Conservation (phyloP, 2,113 vertebrate species). For the Hypomesus transpacificus region DNA sequence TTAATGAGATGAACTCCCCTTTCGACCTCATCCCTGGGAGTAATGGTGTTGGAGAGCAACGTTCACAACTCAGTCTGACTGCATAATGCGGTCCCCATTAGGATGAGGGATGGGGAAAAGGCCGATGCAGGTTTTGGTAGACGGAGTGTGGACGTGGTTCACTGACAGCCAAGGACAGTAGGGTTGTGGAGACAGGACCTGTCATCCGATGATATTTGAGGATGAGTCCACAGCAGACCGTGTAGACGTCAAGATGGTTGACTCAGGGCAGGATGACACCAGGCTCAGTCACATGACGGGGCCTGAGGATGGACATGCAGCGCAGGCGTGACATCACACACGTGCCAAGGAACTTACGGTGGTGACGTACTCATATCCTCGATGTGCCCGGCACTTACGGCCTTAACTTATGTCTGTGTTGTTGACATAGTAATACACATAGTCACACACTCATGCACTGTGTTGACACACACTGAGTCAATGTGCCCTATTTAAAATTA, state of each 20-base stretch:
- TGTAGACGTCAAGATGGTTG: too few relatives aligned
- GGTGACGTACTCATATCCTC: conserved; percentile 28
- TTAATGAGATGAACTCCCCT: conserved; percentile 20
- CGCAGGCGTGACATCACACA: conserved; percentile 16
- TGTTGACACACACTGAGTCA: conserved; percentile 39
- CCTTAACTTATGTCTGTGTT: conserved; percentile 45
- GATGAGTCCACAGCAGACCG: too few relatives aligned
- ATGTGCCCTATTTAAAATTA: conserved; percentile 57
- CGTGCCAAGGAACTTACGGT: conserved; percentile 19
- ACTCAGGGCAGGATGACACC: not conserved
- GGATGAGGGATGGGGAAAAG: too few relatives aligned
- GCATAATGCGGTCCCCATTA: too few relatives aligned
- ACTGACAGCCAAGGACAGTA: too few relatives aligned
- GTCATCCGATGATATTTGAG: too few relatives aligned
- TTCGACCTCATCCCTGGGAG: not conserved
- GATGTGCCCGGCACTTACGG: conserved; percentile 38
- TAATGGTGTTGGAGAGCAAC: not conserved
- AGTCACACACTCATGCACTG: conserved; percentile 46
- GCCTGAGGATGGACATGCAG: not conserved
- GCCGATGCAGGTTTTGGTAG: too few relatives aligned
- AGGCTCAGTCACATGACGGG: not conserved
- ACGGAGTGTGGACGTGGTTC: too few relatives aligned
- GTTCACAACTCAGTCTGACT: too few relatives aligned
- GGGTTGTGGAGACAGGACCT: too few relatives aligned
- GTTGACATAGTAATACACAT: conserved; percentile 28